Base-by-base conservation (phyloP, 2,797 vertebrate species). In the Sitta carolinensis region DNA sequence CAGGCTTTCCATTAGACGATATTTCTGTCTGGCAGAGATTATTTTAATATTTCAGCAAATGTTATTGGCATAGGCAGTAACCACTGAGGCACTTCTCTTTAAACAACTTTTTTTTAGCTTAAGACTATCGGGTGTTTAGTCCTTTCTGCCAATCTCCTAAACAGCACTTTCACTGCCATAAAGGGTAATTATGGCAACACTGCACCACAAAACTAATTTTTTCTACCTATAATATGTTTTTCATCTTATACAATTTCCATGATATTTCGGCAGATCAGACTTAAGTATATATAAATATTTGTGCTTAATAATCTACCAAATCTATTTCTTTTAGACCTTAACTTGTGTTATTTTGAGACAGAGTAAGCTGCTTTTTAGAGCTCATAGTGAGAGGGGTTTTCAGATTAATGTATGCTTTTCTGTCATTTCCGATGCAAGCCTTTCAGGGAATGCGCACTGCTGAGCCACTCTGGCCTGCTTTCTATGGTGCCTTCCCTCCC, bases 281-380 rank as follows among this genome's bases (percentile, higher is more conserved):
- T 94, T 91, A 69, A 8, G 40, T 91, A 84, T 95, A 92, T 95
- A 87, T 93, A 97, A 97, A 97, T 97, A 97, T 94, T 96, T 97
- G 87, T 67, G 86, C 93, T 96, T 96, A 83, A 91, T 96, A 95
- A 95, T 91, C 77, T 96, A 96, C 86, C 36, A 96, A 87, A 90
- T 94, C 77, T 84, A 87, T 90, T 97, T 94, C 83, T 93, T 96
- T 97, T 92, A 85, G 58, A 92, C 91, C 79, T 92, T 84, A 55
- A 77, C 91, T 83, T 79, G 62, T 90, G 76, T 89, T 91, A 93
- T 97, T 97, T 94, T 96, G 84, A 93, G 94, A 72, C 72, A 89
- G 88, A 94, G 95, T 52, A 78, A 80, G 51, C 90, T 94, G 34
- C 16, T 63, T 89, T 96, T 96, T 95, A 94, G 73, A 83, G 75